These are phyloP conservation scores for Diceros bicornis DNA, from an alignment of 2,797 vertebrate genomes.

Conservation along the genomic window DNA sequence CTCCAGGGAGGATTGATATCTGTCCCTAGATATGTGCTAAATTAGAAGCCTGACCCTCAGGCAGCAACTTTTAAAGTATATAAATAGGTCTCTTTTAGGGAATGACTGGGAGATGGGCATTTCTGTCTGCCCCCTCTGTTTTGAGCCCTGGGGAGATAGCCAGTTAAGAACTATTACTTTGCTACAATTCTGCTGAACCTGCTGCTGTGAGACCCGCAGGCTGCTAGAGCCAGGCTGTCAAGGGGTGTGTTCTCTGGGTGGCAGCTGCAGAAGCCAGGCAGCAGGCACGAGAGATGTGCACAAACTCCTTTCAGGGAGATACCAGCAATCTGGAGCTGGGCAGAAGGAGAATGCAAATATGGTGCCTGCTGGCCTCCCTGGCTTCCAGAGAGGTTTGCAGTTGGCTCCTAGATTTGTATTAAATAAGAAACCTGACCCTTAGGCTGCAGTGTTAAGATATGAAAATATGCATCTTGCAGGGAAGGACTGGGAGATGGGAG, in stretches of 20 bases:
- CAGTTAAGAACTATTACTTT: background rate
- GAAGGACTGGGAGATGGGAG: background rate
- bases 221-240: background rate
- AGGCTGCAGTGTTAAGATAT: background rate
- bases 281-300: background rate
- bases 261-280: background rate
- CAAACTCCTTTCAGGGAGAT: background rate
- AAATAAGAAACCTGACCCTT: background rate
- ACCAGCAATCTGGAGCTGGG: background rate
- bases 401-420: background rate
- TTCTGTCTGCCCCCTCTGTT: background rate
- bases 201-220: background rate
- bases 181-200: background rate
- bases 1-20: background rate
- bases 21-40: background rate
- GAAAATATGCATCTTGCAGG: background rate
- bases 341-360: background rate
- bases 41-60: background rate
- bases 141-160: background rate
- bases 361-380: background rate
- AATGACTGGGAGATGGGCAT: background rate
- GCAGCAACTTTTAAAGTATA: background rate
- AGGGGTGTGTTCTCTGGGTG: background rate
- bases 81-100: background rate
- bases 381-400: background rate